phyloP scores from a whole-genome alignment of 2,888 invertebrate species.

The Nipponacmea schrenckii region DNA sequence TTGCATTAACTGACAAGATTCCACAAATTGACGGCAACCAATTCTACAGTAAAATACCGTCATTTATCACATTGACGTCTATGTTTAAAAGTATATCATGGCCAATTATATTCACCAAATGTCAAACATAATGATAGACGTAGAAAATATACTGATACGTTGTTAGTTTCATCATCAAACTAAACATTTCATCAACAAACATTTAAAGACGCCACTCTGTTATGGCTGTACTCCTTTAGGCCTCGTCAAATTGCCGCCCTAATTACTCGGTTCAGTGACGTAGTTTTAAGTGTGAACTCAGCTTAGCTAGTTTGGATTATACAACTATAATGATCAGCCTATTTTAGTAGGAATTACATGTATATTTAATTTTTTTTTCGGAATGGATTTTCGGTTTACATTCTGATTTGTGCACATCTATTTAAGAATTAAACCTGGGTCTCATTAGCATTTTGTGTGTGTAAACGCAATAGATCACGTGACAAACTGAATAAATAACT shows the following conservation, averaged over 20 bases:
- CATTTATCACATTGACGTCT: neutral
- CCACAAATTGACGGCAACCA: neutral
- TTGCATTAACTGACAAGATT: neutral
- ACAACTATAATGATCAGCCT: too few species aligned
- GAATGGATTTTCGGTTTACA: too few species aligned
- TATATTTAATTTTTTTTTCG: too few species aligned
- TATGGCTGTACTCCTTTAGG: neutral
- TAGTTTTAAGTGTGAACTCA: too few species aligned
- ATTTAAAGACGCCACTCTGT: neutral
- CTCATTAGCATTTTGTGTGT: too few species aligned
- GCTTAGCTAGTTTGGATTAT: too few species aligned
- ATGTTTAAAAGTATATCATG: neutral
- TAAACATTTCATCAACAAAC: neutral
- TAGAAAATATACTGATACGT: neutral
- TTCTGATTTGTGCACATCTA: too few species aligned
- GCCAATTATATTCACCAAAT: constrained; percentile 6
- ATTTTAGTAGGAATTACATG: too few species aligned
- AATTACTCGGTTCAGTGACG: neutral
- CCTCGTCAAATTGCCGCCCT: neutral
- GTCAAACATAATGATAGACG: neutral
- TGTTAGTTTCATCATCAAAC: neutral
- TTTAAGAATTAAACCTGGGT: too few species aligned
- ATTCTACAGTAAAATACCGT: neutral
- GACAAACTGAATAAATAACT: too few species aligned
- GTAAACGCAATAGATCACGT: too few species aligned